A percentile compares a stretch with the other conserved stretches of the same genome.
Evolutionary conservation across 2,113 vertebrate species (phyloP).

Genomic region (Spea bombifrons): DNA sequence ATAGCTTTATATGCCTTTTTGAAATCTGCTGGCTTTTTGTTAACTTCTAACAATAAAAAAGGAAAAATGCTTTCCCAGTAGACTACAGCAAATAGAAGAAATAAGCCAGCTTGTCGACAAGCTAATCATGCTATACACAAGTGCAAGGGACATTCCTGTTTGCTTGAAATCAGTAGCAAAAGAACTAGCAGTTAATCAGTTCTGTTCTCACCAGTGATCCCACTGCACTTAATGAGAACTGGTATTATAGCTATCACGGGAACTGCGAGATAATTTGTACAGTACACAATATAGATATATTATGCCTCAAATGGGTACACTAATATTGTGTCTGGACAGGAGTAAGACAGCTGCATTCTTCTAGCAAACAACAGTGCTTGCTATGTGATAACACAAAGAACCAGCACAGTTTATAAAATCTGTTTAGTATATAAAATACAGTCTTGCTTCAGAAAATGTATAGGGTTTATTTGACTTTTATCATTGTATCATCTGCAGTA

Average conservation of each 20-base stretch:
- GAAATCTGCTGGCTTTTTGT: not conserved
- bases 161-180: not conserved
- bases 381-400: not conserved
- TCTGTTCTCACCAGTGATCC: conserved; percentile 30
- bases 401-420: not conserved
- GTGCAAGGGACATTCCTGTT: conserved; percentile 8
- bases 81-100: not conserved
- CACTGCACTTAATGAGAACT: not conserved
- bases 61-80: not conserved
- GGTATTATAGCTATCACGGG: conserved; percentile 2
- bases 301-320: conserved; percentile 15
- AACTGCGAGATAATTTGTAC: not conserved
- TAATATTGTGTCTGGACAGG: conserved; percentile 6
- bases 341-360: conserved; percentile 1
- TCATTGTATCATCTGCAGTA: too few species aligned
- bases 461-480: not conserved
- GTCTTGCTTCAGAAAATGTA: not conserved
- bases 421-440: not conserved
- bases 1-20: not conserved
- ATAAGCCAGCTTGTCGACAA: conserved; percentile 1
- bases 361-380: not conserved
- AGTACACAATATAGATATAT: conserved; percentile 6
- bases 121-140: conserved; percentile 18
- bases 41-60: conserved; percentile 7
- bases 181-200: conserved; percentile 23